Conservation (phyloP, 2,888 invertebrate genomes). For the Cactoblastis cactorum region DNA sequence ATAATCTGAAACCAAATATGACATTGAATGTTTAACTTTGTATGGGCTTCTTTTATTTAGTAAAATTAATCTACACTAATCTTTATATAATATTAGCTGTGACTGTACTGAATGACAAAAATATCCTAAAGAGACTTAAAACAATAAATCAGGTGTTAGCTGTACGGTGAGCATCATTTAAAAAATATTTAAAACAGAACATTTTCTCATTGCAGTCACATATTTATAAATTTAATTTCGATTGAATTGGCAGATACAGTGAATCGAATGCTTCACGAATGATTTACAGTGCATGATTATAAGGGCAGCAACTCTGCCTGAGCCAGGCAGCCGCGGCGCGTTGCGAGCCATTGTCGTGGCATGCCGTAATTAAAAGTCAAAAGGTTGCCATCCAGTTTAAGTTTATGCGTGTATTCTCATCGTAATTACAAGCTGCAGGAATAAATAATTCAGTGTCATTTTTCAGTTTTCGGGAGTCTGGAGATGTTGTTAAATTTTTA, state of each 20-base stretch:
- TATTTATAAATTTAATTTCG: conserved; percentile 24
- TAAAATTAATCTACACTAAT: too few relatives aligned
- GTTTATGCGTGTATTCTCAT: conserved; percentile 41
- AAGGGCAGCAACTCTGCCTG: conserved; percentile 47
- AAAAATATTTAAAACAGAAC: not conserved
- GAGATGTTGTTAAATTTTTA: too few relatives aligned
- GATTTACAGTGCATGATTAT: conserved; percentile 58
- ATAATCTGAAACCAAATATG: not conserved
- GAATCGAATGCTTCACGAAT: conserved; percentile 34
- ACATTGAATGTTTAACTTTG: not conserved
- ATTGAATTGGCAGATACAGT: conserved; percentile 24
- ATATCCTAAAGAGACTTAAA: too few relatives aligned
- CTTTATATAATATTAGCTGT: too few relatives aligned
- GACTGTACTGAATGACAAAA: too few relatives aligned
- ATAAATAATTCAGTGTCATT: conserved; percentile 50
- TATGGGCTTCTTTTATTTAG: too few relatives aligned
- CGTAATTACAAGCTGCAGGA: conserved; percentile 45
- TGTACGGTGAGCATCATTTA: not conserved
- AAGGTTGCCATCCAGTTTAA: conserved; percentile 49
- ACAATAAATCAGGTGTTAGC: too few relatives aligned
- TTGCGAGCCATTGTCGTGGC: conserved; percentile 43
- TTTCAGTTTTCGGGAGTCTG: conserved; percentile 26
- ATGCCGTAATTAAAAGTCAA: conserved; percentile 63
- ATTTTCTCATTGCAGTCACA: conserved; percentile 3
- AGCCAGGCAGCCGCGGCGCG: conserved; percentile 30